These are phyloP conservation scores for Mythimna loreyi DNA, from an alignment of 2,888 invertebrate genomes.

Conservation along the genomic window DNA sequence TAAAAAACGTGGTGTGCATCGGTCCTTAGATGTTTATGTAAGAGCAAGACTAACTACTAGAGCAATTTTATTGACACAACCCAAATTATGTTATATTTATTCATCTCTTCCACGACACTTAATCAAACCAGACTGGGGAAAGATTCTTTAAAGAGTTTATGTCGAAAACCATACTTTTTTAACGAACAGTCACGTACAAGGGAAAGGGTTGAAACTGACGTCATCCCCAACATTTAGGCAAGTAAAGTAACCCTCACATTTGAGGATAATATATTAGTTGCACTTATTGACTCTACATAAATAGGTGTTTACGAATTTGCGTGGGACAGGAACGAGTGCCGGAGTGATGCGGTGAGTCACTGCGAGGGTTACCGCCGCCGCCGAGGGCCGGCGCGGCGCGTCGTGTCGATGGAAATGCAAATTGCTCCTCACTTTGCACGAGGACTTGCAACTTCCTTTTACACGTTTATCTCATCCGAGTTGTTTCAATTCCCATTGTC, in stretches of 20 bases:
- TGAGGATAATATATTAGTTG: conserved; percentile 45
- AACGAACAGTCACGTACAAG: not conserved
- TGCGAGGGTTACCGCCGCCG: conserved; percentile 63
- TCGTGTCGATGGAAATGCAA: conserved; percentile 73
- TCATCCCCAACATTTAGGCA: conserved; percentile 23
- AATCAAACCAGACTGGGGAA: not conserved
- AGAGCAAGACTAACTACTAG: too few species aligned
- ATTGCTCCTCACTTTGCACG: conserved; percentile 74
- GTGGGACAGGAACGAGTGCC: conserved; percentile 57
- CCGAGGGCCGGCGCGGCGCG: conserved; percentile 38
- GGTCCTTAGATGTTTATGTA: not conserved
- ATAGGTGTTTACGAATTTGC: conserved; percentile 43
- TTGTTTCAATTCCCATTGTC: conserved; percentile 39
- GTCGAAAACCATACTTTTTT: not conserved
- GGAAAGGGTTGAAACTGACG: conserved; percentile 29
- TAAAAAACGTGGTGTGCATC: too few species aligned
- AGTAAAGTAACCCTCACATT: conserved; percentile 41
- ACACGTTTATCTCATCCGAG: conserved; percentile 57
- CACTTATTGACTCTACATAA: conserved; percentile 17
- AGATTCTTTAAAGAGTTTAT: not conserved
- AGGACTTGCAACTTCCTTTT: conserved; percentile 82
- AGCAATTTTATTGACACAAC: not conserved
- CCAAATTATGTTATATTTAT: not conserved
- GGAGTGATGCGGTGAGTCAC: conserved; percentile 70
- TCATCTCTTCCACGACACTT: not conserved